Percentiles rank a stretch among this genome's conserved stretches.
These are phyloP conservation scores for Anoura caudifer DNA, from an alignment of 2,113 vertebrate genomes.

Conservation along the genomic window DNA sequence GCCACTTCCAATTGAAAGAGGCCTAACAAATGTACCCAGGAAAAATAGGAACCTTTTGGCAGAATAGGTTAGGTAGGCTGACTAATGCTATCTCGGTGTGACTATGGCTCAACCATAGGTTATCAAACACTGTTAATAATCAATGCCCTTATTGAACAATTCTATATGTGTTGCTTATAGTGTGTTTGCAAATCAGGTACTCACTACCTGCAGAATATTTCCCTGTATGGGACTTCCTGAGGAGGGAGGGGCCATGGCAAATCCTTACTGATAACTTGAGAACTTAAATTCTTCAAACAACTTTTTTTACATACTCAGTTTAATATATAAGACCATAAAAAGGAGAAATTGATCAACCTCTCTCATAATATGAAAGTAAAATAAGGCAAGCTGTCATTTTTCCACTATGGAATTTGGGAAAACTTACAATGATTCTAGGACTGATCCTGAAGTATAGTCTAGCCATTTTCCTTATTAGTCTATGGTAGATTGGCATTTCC, in stretches of 20 bases:
- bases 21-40: neutral
- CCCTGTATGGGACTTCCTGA: neutral
- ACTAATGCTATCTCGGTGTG: neutral
- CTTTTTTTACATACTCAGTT: neutral
- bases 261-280: neutral
- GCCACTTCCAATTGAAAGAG: neutral
- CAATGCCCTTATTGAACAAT: neutral
- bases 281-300: neutral
- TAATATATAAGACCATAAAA: neutral
- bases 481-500: neutral
- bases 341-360: neutral
- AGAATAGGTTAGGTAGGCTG: neutral
- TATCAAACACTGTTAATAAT: neutral
- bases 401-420: neutral
- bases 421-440: neutral
- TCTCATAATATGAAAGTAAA: neutral
- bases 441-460: neutral
- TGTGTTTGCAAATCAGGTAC: neutral
- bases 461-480: neutral
- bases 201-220: neutral
- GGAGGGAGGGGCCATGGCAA: neutral
- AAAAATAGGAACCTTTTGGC: neutral
- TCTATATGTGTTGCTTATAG: neutral
- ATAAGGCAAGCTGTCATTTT: neutral
- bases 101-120: neutral